phyloP scores from a whole-genome alignment of 2,888 invertebrate species.

The Netelia virgata region DNA sequence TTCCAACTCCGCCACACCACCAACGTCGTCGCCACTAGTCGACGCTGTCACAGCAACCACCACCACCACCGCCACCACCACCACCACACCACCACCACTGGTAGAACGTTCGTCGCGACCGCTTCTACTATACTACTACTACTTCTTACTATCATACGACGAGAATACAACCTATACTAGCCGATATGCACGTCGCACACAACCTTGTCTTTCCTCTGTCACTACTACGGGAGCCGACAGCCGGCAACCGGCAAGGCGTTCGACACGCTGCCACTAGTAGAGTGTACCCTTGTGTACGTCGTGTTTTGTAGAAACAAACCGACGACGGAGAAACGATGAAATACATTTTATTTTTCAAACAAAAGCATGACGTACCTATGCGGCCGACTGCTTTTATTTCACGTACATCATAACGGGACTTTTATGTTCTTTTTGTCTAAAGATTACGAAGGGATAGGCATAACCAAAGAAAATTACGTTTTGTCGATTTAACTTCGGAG shows the following conservation, averaged over 20 bases:
- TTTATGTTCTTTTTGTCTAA: no score
- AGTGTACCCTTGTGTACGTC: background rate
- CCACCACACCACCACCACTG: conserved; percentile 48
- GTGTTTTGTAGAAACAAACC: conserved; percentile 1
- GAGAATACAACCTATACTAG: conserved; percentile 3
- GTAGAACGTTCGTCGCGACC: conserved; percentile 50
- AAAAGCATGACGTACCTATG: background rate
- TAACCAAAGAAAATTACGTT: no score
- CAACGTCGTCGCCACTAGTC: conserved; percentile 51
- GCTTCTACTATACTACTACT: conserved; percentile 50
- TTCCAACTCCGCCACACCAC: conserved; percentile 63
- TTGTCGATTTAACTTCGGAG: no score
- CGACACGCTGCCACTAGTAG: conserved; percentile 42
- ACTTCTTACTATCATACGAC: conserved; percentile 24
- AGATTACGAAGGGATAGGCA: no score
- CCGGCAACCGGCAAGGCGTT: conserved; percentile 54
- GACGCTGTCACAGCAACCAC: conserved; percentile 54
- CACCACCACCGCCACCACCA: conserved; percentile 44
- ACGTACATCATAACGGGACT: no score
- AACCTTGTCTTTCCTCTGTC: background rate
- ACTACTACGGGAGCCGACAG: conserved; percentile 34
- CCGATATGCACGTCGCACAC: conserved; percentile 26
- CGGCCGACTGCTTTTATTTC: no score
- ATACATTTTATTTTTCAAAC: background rate
- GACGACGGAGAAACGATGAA: background rate